Conservation (phyloP, 2,888 invertebrate species). For the Aethes cnicana region DNA sequence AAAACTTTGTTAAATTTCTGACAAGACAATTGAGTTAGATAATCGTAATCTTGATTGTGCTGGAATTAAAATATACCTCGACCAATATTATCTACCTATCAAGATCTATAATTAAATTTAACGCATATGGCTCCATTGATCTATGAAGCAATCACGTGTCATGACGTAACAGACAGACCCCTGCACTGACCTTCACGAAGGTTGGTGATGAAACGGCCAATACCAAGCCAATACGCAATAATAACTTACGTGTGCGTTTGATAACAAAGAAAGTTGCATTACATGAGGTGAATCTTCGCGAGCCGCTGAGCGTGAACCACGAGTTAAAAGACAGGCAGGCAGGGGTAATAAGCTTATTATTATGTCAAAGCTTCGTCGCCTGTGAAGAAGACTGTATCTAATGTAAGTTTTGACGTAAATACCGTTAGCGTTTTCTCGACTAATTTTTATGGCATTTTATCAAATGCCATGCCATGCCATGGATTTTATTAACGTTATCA, state of each 20-base stretch:
- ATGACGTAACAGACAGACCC: constrained; percentile 7
- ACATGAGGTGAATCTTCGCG: constrained; percentile 22
- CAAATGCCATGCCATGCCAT: too few species aligned
- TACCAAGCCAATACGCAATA: constrained; percentile 20
- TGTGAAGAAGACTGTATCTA: background rate
- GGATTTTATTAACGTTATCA: too few species aligned
- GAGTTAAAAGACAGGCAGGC: constrained; percentile 14
- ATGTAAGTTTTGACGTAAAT: too few species aligned
- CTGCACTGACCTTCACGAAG: constrained; percentile 22
- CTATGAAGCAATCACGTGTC: constrained; percentile 6
- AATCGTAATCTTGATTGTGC: too few species aligned
- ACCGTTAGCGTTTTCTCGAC: too few species aligned
- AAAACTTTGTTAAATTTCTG: too few species aligned
- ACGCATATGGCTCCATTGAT: background rate
- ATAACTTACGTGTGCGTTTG: constrained; percentile 21
- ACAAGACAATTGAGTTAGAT: too few species aligned
- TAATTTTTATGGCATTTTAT: too few species aligned
- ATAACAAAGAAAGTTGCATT: constrained; percentile 31
- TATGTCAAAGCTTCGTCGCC: background rate
- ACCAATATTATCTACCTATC: too few species aligned
- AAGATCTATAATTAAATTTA: too few species aligned
- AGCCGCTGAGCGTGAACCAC: constrained; percentile 18
- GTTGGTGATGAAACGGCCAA: constrained; percentile 22
- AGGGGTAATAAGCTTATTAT: constrained; percentile 11
- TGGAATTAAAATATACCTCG: too few species aligned